A percentile compares a stretch with the other conserved stretches of the same genome.
Conservation (phyloP, 2,888 invertebrate genomes). For the Athalia cordata region DNA sequence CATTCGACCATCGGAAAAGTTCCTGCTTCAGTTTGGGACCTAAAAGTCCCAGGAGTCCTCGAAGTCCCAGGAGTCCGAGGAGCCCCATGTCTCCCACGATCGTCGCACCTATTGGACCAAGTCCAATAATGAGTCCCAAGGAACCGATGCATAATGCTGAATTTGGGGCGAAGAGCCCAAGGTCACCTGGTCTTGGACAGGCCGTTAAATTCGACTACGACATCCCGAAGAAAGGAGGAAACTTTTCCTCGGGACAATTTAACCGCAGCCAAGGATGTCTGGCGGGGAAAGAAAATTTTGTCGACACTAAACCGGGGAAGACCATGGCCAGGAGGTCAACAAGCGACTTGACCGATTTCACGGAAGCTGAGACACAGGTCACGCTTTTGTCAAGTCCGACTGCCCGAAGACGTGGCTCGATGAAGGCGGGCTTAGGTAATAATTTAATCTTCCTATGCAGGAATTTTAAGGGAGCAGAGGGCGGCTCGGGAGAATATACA, state of each 20-base stretch:
- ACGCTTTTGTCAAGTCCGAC: constrained; percentile 80
- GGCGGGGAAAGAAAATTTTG: constrained; percentile 53
- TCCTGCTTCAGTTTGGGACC: constrained; percentile 59
- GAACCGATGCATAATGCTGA: constrained; percentile 14
- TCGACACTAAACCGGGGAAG: constrained; percentile 50
- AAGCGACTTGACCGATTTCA: constrained; percentile 83
- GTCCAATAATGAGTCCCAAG: constrained; percentile 12
- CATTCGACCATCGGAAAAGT: constrained; percentile 58
- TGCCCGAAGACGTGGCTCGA: constrained; percentile 79
- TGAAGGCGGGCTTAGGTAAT: constrained; percentile 70
- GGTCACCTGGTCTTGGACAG: constrained; percentile 23
- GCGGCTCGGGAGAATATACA: background rate
- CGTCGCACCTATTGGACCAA: constrained; percentile 50
- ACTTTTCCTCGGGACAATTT: constrained; percentile 52
- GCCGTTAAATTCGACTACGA: constrained; percentile 32
- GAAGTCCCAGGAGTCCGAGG: constrained; percentile 49
- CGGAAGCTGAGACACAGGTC: constrained; percentile 77
- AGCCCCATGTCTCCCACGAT: constrained; percentile 64
- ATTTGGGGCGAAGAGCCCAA: constrained; percentile 28
- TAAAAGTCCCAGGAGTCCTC: constrained; percentile 54
- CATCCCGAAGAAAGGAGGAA: background rate
- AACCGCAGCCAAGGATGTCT: constrained; percentile 68
- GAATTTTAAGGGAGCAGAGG: no score
- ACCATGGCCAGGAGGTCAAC: constrained; percentile 80
- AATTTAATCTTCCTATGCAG: background rate